Conservation (phyloP, 2,797 vertebrate genomes). For the Amblyopsis hoosieri region DNA sequence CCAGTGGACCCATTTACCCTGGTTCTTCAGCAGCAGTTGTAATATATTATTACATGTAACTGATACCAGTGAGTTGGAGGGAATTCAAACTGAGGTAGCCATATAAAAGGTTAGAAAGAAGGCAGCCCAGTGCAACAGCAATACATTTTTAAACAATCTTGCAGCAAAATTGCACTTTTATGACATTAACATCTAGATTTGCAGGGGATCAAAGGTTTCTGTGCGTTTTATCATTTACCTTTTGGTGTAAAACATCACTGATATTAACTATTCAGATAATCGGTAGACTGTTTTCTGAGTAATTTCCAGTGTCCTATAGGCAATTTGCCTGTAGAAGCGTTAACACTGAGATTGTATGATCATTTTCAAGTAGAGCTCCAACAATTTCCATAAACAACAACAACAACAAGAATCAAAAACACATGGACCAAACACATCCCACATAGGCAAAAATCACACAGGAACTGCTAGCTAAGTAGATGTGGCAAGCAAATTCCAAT, state of each 20-base stretch:
- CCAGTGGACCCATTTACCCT: constrained; percentile 28
- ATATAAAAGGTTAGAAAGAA: not conserved
- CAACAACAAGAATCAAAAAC: not conserved
- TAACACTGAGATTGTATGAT: not conserved
- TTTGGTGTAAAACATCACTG: not conserved
- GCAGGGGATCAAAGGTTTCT: not conserved
- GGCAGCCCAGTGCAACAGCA: constrained; percentile 1
- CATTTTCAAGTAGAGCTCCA: not conserved
- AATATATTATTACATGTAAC: constrained; percentile 5
- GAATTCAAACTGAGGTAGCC: not conserved
- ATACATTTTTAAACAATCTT: not conserved
- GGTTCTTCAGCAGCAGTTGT: not conserved
- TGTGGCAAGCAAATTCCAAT: not conserved
- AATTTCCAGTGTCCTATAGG: not conserved
- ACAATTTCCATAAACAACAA: not conserved
- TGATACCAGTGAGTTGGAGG: not conserved
- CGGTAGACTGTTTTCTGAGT: not conserved
- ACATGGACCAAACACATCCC: not conserved
- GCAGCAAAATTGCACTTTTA: not conserved
- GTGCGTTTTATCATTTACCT: not conserved
- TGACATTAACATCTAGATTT: not conserved
- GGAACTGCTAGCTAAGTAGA: too few species aligned
- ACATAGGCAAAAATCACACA: not conserved
- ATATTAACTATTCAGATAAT: not conserved
- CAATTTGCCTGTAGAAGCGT: too few species aligned